A percentile compares a stretch with the other conserved stretches of the same genome.
phyloP scores from a whole-genome alignment of 2,113 vertebrate genomes.

The Chionis minor region DNA sequence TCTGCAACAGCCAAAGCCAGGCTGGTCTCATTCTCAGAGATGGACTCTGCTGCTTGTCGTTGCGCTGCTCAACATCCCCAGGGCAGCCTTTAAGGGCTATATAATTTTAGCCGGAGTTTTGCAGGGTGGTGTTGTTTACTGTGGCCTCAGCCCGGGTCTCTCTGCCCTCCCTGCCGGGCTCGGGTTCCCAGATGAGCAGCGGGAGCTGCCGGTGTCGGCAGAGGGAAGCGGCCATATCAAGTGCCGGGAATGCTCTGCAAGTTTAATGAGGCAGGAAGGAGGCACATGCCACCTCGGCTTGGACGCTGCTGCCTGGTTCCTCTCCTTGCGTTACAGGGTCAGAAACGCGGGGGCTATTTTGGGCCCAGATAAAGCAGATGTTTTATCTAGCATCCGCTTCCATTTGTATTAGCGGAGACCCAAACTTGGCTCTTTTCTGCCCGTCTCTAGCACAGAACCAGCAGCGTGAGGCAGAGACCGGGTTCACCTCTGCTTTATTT shows the following conservation, averaged over 20 bases:
- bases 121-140: neutral
- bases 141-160: neutral
- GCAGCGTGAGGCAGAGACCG: neutral
- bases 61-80: neutral
- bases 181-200: conserved; percentile 18
- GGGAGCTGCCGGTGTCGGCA: neutral
- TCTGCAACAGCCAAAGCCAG: neutral
- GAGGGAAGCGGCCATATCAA: neutral
- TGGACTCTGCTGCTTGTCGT: neutral
- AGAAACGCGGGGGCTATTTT: neutral
- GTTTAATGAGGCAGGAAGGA: conserved; percentile 67
- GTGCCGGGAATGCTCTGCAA: conserved; percentile 50
- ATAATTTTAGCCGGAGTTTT: neutral
- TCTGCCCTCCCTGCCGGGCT: neutral
- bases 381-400: neutral
- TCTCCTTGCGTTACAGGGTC: neutral
- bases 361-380: neutral
- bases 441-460: neutral
- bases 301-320: neutral
- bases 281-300: neutral
- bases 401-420: neutral
- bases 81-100: accelerated
- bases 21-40: neutral
- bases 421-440: neutral
- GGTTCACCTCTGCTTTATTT: neutral